phyloP scores from a whole-genome alignment of 2,888 invertebrate species.

The Camptogramma bilineatum region DNA sequence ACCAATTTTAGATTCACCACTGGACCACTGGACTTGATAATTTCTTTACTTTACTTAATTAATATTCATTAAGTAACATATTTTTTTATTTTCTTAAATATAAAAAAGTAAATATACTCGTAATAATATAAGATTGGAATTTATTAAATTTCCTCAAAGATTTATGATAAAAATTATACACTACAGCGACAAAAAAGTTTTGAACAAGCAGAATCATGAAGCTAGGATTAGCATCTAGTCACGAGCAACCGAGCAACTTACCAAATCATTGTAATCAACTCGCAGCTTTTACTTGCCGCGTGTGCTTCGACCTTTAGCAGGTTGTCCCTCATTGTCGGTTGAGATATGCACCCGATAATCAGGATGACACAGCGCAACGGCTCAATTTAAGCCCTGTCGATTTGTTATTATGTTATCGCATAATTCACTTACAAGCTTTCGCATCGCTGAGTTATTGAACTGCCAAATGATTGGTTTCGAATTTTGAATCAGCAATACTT shows the following conservation, averaged over 20 bases:
- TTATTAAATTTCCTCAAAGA: too few species aligned
- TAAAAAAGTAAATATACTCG: too few species aligned
- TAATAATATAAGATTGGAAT: too few species aligned
- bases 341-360: slow-evolving; percentile 77
- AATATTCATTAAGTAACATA: too few species aligned
- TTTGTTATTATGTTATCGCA: slow-evolving; percentile 49
- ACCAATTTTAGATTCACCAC: too few species aligned
- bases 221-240: neutral
- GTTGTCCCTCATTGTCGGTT: slow-evolving; percentile 71
- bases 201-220: too few species aligned
- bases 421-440: slow-evolving; percentile 31
- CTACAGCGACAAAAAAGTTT: too few species aligned
- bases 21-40: too few species aligned
- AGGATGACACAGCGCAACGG: slow-evolving; percentile 66
- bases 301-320: slow-evolving; percentile 60
- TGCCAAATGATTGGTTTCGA: slow-evolving; percentile 29
- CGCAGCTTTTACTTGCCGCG: slow-evolving; percentile 57
- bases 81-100: too few species aligned
- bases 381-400: slow-evolving; percentile 82
- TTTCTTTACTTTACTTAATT: too few species aligned
- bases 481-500: slow-evolving; percentile 19
- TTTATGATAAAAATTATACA: too few species aligned
- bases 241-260: neutral
- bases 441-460: slow-evolving; percentile 32
- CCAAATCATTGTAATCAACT: neutral